phyloP scores from a whole-genome alignment of 2,797 vertebrate genomes.

The Labeo calbasu region DNA sequence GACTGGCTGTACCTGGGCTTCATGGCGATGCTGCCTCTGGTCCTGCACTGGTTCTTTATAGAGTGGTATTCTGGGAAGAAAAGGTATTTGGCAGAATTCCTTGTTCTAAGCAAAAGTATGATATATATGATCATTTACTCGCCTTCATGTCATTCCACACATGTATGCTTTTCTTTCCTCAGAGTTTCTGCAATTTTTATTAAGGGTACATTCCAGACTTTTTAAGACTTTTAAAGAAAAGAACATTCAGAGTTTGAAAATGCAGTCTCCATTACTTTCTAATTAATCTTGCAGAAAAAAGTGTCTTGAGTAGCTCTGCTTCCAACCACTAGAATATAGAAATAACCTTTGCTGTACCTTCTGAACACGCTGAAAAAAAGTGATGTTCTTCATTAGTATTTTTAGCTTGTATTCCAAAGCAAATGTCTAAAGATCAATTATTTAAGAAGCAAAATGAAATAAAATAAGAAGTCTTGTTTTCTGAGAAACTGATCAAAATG shows the following conservation, averaged over 20 bases:
- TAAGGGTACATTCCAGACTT: neutral
- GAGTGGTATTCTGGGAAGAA: slow-evolving; percentile 99
- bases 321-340: neutral
- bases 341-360: neutral
- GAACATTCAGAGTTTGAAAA: neutral
- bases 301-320: too few relatives aligned
- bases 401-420: too few relatives aligned
- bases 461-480: too few relatives aligned
- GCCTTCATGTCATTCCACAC: neutral
- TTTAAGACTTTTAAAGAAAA: neutral
- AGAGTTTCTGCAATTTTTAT: neutral
- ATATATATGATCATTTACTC: neutral
- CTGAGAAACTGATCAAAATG: neutral
- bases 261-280: too few relatives aligned
- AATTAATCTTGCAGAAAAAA: too few relatives aligned
- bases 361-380: neutral
- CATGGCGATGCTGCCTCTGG: slow-evolving; percentile 95
- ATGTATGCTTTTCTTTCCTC: neutral
- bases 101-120: neutral
- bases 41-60: slow-evolving; percentile 98
- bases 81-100: slow-evolving; percentile 76
- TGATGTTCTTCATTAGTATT: neutral
- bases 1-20: slow-evolving; percentile 98
- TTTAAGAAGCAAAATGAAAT: neutral
- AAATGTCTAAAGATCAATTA: neutral